Percentiles rank a stretch among this genome's conserved stretches.
These are phyloP conservation scores for Lepisosteus oculatus DNA, from an alignment of 2,113 vertebrate genomes.

Conservation along the genomic window DNA sequence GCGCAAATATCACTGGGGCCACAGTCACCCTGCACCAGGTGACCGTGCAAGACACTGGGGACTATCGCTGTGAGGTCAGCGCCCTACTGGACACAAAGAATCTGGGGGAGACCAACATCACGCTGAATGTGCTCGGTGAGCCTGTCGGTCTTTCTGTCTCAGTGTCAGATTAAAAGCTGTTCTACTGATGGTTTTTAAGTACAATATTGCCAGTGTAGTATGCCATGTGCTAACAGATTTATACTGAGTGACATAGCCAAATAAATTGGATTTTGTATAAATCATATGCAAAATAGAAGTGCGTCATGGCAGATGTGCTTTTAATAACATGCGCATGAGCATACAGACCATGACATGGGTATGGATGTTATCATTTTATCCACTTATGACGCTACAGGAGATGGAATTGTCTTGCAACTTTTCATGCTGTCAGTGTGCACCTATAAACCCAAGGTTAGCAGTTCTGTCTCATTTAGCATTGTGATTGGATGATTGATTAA, in stretches of 20 bases:
- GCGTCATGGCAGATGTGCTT: not conserved
- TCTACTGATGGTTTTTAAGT: not conserved
- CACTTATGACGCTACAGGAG: too few species aligned
- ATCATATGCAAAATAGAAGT: too few species aligned
- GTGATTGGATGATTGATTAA: too few species aligned
- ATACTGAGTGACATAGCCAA: too few species aligned
- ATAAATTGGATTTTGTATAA: too few species aligned
- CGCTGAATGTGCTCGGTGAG: slow-evolving; percentile 83
- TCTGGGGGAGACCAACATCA: slow-evolving; percentile 80
- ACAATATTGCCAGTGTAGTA: not conserved
- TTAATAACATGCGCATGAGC: not conserved
- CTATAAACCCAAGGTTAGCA: too few species aligned
- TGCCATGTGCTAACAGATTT: too few species aligned
- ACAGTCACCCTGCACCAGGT: slow-evolving; percentile 79
- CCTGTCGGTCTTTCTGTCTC: not conserved
- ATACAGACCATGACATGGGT: too few species aligned
- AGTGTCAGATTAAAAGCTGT: not conserved
- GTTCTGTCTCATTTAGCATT: too few species aligned
- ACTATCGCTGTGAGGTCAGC: slow-evolving; percentile 91
- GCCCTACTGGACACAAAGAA: slow-evolving; percentile 63
- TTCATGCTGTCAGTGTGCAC: too few species aligned
- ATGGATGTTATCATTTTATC: too few species aligned
- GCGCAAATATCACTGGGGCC: slow-evolving; percentile 79
- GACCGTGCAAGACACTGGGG: slow-evolving; percentile 82
- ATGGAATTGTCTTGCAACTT: too few species aligned